phyloP scores from a whole-genome alignment of 2,888 invertebrate species.

The Lymantria monacha region DNA sequence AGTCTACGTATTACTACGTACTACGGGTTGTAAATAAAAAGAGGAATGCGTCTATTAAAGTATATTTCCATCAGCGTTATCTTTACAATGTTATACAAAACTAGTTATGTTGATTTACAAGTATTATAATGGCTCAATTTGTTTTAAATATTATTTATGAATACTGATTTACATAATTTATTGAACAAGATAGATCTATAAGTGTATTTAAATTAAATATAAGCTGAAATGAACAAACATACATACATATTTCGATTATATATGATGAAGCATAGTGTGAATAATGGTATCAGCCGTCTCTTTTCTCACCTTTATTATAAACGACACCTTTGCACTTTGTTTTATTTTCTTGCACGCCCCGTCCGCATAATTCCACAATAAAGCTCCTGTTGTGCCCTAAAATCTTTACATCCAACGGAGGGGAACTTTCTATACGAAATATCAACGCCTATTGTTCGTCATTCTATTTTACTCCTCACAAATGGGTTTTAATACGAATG shows the following conservation, averaged over 20 bases:
- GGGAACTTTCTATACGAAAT: slow-evolving; percentile 75
- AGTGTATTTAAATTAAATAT: slow-evolving; percentile 8
- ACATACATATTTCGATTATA: not conserved
- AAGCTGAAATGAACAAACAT: not conserved
- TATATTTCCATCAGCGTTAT: not conserved
- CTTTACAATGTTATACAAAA: slow-evolving; percentile 15
- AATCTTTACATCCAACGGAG: slow-evolving; percentile 55
- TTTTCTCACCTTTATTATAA: slow-evolving; percentile 57
- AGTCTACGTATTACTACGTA: too few relatives aligned
- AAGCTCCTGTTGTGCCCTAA: slow-evolving; percentile 64
- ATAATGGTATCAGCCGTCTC: slow-evolving; percentile 5
- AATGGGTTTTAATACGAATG: slow-evolving; percentile 71
- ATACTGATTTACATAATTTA: slow-evolving; percentile 6
- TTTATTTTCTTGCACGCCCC: slow-evolving; percentile 73
- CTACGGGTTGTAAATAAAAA: too few relatives aligned
- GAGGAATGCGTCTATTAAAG: too few relatives aligned
- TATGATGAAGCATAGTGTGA: not conserved
- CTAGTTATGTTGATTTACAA: slow-evolving; percentile 11
- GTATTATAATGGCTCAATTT: slow-evolving; percentile 16
- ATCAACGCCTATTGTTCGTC: slow-evolving; percentile 68
- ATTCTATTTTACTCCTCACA: slow-evolving; percentile 71
- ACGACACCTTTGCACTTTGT: slow-evolving; percentile 71
- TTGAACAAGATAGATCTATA: slow-evolving; percentile 4
- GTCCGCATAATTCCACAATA: slow-evolving; percentile 69
- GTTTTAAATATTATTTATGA: slow-evolving; percentile 2